phyloP scores from a whole-genome alignment of 2,888 invertebrate species.

The Ormyrus nitidulus region DNA sequence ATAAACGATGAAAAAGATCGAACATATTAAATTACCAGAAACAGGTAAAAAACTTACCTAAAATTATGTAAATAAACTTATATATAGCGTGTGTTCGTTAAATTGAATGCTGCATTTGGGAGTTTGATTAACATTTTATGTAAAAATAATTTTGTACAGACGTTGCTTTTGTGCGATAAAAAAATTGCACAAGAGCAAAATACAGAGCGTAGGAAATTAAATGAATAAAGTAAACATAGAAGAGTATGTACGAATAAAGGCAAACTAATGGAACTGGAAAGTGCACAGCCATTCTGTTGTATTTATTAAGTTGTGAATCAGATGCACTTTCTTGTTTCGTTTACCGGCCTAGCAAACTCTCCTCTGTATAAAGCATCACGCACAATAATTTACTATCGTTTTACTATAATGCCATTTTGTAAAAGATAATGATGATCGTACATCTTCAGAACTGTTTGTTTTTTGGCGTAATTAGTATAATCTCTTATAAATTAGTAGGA shows the following conservation, averaged over 20 bases:
- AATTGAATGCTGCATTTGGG: conserved; percentile 17
- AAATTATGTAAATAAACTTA: conserved; percentile 48
- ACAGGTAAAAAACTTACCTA: conserved; percentile 10
- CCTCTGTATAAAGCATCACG: conserved; percentile 22
- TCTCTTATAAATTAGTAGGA: conserved; percentile 25
- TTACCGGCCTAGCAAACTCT: conserved; percentile 19
- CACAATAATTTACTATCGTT: conserved; percentile 27
- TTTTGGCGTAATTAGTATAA: conserved; percentile 11
- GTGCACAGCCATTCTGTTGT: conserved; percentile 27
- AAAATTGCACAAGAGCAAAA: conserved; percentile 17
- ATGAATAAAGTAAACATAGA: conserved; percentile 5
- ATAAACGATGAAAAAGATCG: not conserved
- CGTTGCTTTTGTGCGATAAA: conserved; percentile 28
- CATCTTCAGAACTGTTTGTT: conserved; percentile 2
- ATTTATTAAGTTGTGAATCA: conserved; percentile 40
- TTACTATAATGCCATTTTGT: not conserved
- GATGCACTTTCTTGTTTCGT: conserved; percentile 40
- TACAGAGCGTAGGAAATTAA: conserved; percentile 2
- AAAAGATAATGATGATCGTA: not conserved
- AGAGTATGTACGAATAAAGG: not conserved
- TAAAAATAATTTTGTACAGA: conserved; percentile 47
- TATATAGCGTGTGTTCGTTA: conserved; percentile 36
- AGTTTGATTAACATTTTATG: conserved; percentile 28
- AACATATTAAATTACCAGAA: conserved; percentile 12
- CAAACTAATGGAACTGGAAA: conserved; percentile 25